A percentile compares a stretch with the other conserved stretches of the same genome.
Evolutionary conservation across 2,113 vertebrate genomes (phyloP).

Genomic region (Stictonetta naevosa): DNA sequence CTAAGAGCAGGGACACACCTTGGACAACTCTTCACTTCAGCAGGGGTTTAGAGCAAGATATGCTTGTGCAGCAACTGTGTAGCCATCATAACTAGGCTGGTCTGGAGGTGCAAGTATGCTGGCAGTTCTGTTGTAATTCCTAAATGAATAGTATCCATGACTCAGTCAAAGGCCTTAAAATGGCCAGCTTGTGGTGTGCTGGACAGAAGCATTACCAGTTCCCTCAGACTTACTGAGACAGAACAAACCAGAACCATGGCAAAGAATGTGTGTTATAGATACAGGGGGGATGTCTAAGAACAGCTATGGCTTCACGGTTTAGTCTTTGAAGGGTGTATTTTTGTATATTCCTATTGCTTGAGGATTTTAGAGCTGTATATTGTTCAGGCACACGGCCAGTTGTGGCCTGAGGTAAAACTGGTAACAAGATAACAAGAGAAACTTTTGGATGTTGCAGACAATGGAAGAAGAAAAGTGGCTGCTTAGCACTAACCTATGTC

Average conservation of each 20-base stretch:
- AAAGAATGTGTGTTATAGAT: background rate
- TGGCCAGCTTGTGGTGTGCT: background rate
- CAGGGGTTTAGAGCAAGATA: background rate
- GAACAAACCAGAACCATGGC: background rate
- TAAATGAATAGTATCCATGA: background rate
- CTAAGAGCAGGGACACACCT: background rate
- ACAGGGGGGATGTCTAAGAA: background rate
- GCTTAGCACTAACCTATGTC: background rate
- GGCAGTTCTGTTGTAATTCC: background rate
- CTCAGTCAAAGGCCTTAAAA: background rate
- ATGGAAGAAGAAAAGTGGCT: background rate
- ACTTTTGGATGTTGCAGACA: background rate
- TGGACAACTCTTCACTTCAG: background rate
- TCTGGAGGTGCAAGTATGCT: background rate
- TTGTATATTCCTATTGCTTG: background rate
- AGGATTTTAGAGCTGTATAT: background rate
- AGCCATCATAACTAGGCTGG: background rate
- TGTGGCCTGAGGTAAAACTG: background rate
- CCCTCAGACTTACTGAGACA: background rate
- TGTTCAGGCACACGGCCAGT: background rate
- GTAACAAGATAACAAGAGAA: background rate
- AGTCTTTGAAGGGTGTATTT: background rate
- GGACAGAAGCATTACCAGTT: background rate
- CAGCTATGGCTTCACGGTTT: background rate
- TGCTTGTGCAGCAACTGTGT: background rate